Base-by-base conservation (phyloP, 2,888 invertebrate genomes). In the Taenaris catops region DNA sequence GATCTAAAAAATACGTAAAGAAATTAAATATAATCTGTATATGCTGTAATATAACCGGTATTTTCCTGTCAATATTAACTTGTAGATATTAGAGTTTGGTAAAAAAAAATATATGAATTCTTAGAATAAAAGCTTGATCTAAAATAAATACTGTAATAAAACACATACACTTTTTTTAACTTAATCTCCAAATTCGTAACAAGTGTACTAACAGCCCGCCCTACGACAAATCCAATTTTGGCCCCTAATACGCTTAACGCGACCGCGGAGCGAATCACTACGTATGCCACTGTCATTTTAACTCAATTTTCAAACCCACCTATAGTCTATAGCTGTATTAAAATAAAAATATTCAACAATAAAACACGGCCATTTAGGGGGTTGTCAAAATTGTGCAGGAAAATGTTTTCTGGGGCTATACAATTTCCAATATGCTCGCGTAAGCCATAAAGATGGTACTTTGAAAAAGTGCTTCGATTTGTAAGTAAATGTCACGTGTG, bases 221-320 rank as follows among this genome's bases (percentile, higher is more conserved):
- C 83, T 62, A 59, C 63, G 56, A 58, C 71, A 81, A 84, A 86
- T 86, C 84, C 80, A 84, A 84, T 86, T 86, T 78, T 66, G 59
- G 58, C 72, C 83, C 83, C 80, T 84, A 84, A 83, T 76, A 67
- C 79, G 66, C 58, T 72, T 83, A 84, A 81, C 78, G 71, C 81
- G 72, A 79, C 84, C 81, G 70, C 84, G 71, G 70, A 74, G 75
- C 78, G 81, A 83, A 84, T 81, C 84, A 79, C 79, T 80, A 80
- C 81, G 73, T 72, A 76, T 67, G 78, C 80, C 83, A 68, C 83
- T 84, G 84, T 83, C 81, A 80, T 84, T 86, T 84, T 86, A 84
- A 86, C 86, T 84, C 84, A 76, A 86, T 86, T 86, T 83, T 73
- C 64, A 71, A 78, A 68, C 47, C 50, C 53, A 54, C 56, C 55